Base-by-base conservation (phyloP, 1,140 invertebrate genomes). In the Coenobita brevimanus region DNA sequence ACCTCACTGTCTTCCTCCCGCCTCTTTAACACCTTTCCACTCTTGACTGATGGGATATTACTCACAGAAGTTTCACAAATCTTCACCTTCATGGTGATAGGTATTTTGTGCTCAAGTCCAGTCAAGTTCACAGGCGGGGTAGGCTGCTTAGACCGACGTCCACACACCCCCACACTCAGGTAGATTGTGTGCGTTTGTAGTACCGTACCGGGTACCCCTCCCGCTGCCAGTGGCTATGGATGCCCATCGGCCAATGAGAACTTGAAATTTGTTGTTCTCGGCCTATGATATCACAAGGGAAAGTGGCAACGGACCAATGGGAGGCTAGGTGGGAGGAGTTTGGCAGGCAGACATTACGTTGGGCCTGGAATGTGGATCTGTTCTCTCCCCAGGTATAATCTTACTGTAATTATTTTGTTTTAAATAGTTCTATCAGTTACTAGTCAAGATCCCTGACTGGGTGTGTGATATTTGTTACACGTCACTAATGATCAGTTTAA, bases 1-100 rank as follows among this genome's bases (percentile, higher is more conserved):
- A 87, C 54, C 46, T 87, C 84, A n/a, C 69, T 69, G 62, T 87
- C 84, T 3, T 87, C 84, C 64, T 87, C 84, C 13, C 84, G 75
- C 24, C 57, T 38, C 76, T 87, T 87, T 38, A 76, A 87, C 60
- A 87, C 84, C 78, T 87, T 87, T 24, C 84, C 84, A 76, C 84
- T 87, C 84, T 76, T 87, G 84, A 87, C 80, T 64, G 76, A 8
- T 43, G 84, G 84, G 3, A 87, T 27, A 76, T 27, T 80, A 43
- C n/a, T 81, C 60, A 87, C 38, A 24, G 76, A 57, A 41, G 76
- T 33, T 15, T 87, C 84, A 71, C 84, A 79, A 24, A 80, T 76
- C 54, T 87, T 75, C n/a, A 76, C 84, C 84, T 87, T 87, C 84
- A 87, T 87, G 64, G 36, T 86, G 27, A 41, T 50, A 60, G 41